Evolutionary conservation across 2,113 vertebrate genomes (phyloP).

Genomic region (Corythornis cristatus): DNA sequence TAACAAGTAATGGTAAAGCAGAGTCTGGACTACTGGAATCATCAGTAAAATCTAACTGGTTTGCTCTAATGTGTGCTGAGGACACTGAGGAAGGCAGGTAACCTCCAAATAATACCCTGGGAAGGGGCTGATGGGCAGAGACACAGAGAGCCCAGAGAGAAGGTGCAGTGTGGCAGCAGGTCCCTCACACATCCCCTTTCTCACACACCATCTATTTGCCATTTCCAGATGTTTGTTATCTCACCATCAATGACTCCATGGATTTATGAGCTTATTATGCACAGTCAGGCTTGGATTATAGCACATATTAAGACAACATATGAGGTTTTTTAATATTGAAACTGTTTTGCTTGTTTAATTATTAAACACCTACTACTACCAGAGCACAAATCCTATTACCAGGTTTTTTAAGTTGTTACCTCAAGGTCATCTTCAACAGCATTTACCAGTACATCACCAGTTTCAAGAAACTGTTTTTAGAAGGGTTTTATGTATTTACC

Average conservation of each 20-base stretch:
- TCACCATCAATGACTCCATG: slow-evolving; percentile 13
- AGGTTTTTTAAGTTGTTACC: slow-evolving; percentile 40
- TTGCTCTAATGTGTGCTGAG: background rate
- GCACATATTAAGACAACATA: slow-evolving; percentile 35
- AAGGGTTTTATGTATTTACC: slow-evolving; percentile 1
- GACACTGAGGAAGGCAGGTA: background rate
- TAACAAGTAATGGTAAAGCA: background rate
- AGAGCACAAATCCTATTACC: slow-evolving; percentile 42
- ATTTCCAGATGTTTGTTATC: slow-evolving; percentile 21
- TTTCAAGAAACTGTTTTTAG: slow-evolving; percentile 1
- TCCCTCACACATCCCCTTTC: background rate
- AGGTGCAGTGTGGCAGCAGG: rapidly evolving
- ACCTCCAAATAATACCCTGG: background rate
- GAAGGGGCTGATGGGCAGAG: background rate
- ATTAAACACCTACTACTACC: slow-evolving; percentile 19
- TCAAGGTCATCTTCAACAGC: slow-evolving; percentile 46
- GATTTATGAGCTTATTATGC: slow-evolving; percentile 54
- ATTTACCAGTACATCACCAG: background rate
- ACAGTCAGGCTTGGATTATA: slow-evolving; percentile 41
- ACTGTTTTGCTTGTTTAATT: slow-evolving; percentile 51
- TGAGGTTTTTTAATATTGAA: slow-evolving; percentile 33
- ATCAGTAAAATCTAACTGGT: background rate
- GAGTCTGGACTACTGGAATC: background rate
- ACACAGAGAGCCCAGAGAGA: background rate
- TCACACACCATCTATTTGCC: background rate